Conservation (phyloP, 2,888 invertebrate genomes). For the Creontiades dilutus region DNA sequence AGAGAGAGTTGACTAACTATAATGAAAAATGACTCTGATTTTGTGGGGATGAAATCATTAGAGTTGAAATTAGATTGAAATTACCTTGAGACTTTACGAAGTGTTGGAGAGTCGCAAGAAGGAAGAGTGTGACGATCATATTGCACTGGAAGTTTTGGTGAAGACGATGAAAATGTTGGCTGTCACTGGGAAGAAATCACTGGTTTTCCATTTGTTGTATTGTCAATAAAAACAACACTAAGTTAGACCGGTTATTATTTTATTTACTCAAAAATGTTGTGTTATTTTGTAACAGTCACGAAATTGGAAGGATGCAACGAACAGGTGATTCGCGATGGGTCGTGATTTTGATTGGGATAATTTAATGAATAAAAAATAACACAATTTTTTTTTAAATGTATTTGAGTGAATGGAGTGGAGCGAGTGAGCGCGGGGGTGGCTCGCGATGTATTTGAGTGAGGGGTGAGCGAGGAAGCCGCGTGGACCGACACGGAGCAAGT, state of each 20-base stretch:
- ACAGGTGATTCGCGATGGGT: neutral
- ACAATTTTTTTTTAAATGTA: neutral
- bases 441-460: constrained; percentile 22
- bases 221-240: neutral
- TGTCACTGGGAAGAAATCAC: constrained; percentile 28
- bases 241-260: neutral
- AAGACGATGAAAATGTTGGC: neutral
- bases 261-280: no score
- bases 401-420: neutral
- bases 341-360: neutral
- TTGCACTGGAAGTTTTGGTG: neutral
- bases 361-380: neutral
- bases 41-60: no score
- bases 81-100: constrained; percentile 18
- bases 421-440: neutral
- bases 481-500: constrained; percentile 6
- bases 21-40: no score
- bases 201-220: neutral
- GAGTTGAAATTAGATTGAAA: no score
- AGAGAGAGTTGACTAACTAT: neutral
- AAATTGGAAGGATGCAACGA: neutral
- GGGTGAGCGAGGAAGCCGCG: constrained; percentile 16
- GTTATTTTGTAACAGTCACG: neutral
- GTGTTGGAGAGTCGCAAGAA: constrained; percentile 10
- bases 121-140: neutral